Evolutionary conservation across 1,140 invertebrate genomes (phyloP).

Genomic region (Drosophila novamexicana): DNA sequence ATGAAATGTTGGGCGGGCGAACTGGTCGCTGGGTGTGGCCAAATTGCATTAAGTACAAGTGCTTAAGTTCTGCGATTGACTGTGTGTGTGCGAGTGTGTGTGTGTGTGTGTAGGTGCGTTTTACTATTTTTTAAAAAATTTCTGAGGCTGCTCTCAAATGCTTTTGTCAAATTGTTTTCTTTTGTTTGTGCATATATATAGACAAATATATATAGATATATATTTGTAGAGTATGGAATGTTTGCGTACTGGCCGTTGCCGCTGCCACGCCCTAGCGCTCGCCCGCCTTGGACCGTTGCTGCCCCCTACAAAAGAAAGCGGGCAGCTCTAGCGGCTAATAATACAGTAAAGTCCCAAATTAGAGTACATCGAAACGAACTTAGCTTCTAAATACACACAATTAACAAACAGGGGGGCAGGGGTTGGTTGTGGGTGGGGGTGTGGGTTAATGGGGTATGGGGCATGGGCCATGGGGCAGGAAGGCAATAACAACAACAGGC

Average conservation of each 20-base stretch:
- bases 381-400: constrained; percentile 70
- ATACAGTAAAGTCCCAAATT: constrained; percentile 65
- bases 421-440: constrained; percentile 17
- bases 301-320: constrained; percentile 5
- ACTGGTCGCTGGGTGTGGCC: constrained; percentile 59
- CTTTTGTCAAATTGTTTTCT: constrained; percentile 42
- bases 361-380: constrained; percentile 70
- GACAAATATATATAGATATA: constrained; percentile 12
- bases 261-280: constrained; percentile 63
- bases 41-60: constrained; percentile 74
- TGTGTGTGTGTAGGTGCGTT: neutral
- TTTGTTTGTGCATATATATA: neutral
- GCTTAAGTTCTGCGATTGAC: constrained; percentile 58
- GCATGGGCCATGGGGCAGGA: no score
- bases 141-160: constrained; percentile 42
- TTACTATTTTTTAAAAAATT: neutral
- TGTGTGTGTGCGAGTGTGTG: constrained; percentile 19
- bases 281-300: constrained; percentile 65
- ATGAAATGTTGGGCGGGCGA: constrained; percentile 54
- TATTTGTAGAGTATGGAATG: constrained; percentile 61
- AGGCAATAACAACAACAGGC: constrained; percentile 74
- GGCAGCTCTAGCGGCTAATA: constrained; percentile 47
- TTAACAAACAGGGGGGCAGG: constrained; percentile 64
- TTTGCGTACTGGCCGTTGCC: constrained; percentile 40
- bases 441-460: neutral